Evolutionary conservation across 2,888 invertebrate species (phyloP).

Genomic region (Euplexia lucipara): DNA sequence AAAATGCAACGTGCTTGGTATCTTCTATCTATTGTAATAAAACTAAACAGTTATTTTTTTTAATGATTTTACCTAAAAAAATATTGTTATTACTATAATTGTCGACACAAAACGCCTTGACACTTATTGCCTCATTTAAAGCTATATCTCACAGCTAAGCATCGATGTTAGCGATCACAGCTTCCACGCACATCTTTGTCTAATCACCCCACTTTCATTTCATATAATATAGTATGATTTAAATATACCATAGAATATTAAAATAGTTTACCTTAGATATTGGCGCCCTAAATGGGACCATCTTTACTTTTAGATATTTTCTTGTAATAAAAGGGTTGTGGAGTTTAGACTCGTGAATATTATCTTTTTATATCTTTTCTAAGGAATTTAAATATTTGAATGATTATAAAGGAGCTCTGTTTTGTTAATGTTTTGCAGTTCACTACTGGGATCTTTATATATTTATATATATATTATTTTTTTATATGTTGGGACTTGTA

Average conservation of each 20-base stretch:
- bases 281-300: slow-evolving; percentile 50
- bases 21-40: too few species aligned
- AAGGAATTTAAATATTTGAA: slow-evolving; percentile 34
- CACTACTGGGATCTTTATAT: slow-evolving; percentile 12
- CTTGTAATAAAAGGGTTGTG: slow-evolving; percentile 85
- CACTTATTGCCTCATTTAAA: slow-evolving; percentile 35
- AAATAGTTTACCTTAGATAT: slow-evolving; percentile 49
- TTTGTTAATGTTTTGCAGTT: slow-evolving; percentile 71
- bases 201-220: slow-evolving; percentile 63
- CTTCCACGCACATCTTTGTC: slow-evolving; percentile 65
- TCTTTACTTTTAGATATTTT: slow-evolving; percentile 51
- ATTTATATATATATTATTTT: background rate
- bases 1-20: too few species aligned
- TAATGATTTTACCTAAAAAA: background rate
- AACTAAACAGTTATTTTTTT: too few species aligned
- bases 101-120: slow-evolving; percentile 44
- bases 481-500: slow-evolving; percentile 27
- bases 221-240: slow-evolving; percentile 51
- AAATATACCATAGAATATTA: slow-evolving; percentile 48
- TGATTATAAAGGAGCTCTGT: slow-evolving; percentile 70
- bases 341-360: slow-evolving; percentile 81
- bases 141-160: slow-evolving; percentile 61
- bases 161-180: slow-evolving; percentile 67
- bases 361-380: slow-evolving; percentile 39
- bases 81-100: background rate